Evolutionary conservation across 2,888 invertebrate species (phyloP).

Genomic region (Sclerodermus sp.): DNA sequence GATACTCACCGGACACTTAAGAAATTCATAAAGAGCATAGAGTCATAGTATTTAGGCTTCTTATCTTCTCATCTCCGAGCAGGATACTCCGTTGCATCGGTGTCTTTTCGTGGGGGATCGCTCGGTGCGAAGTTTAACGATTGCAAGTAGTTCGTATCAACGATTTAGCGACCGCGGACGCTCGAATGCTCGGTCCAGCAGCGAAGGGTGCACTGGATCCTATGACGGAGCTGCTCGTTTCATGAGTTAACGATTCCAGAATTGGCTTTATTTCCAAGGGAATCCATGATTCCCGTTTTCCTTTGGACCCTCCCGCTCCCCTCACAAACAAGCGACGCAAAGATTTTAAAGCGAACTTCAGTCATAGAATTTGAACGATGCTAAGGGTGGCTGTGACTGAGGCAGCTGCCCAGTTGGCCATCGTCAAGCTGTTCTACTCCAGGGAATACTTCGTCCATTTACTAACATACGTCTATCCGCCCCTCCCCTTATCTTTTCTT

Average conservation of each 20-base stretch:
- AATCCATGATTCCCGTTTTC: conserved; percentile 13
- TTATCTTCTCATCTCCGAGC: too few species aligned
- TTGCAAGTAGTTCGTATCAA: too few species aligned
- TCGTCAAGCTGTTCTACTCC: conserved; percentile 35
- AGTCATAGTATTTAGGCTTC: too few species aligned
- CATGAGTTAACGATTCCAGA: conserved; percentile 34
- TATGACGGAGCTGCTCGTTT: conserved; percentile 3
- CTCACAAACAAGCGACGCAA: conserved; percentile 1
- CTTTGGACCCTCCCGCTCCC: too few species aligned
- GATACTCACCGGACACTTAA: too few species aligned
- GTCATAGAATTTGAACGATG: conserved; percentile 19
- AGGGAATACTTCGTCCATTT: conserved; percentile 42
- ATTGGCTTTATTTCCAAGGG: conserved; percentile 46
- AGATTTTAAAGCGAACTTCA: conserved; percentile 41
- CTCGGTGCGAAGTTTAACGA: too few species aligned
- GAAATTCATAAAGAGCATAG: too few species aligned
- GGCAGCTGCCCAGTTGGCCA: conserved; percentile 49
- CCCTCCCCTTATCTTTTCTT: conserved; percentile 14
- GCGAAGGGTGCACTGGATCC: too few species aligned
- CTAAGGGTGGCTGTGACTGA: conserved; percentile 36
- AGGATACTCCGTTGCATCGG: too few species aligned
- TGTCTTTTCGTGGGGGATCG: too few species aligned
- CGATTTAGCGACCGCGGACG: too few species aligned
- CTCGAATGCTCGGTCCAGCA: too few species aligned
- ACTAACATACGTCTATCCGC: conserved; percentile 18